Base-by-base conservation (phyloP, 2,797 vertebrate species). In the Falco peregrinus region DNA sequence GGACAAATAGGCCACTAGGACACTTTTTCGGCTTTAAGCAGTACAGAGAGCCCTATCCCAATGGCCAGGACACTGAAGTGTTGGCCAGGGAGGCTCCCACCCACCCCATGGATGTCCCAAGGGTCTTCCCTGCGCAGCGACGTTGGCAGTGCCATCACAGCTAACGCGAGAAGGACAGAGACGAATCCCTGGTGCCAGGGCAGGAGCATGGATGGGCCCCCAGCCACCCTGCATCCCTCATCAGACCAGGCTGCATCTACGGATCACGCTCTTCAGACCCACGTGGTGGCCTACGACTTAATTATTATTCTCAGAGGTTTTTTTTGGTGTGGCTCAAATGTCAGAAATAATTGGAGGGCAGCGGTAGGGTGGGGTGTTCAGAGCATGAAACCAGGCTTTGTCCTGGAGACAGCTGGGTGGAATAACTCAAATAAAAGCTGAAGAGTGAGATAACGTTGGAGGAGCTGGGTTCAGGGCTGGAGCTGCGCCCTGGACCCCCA, bases 201-300 rank as follows among this genome's bases (percentile, higher is more conserved):
- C 43, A 73, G 73, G 7, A 28, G 21, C 70, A 29, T 4, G n/a
- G 37, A 33, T 1, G 4, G n/a, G 28, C 3, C 86, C 48, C n/a
- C 2, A 9, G 43, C 35, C 31, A 26, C n/a, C n/a, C 35, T 75
- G 69, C 39, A 1, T 31, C 41, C 50, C 63, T 65, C 31, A 37
- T 41, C 54, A 73, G 75, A 68, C 37, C 45, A 65, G 54, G 33
- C 13, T 68, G 35, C 53, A 24, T 2, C 57, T 18, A 13, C 3
- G 3, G 54, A 14, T 33, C 10, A 13, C 6, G 28, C 31, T 78
- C 39, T 24, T 89, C 22, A 37, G 48, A 17, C 33, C 28, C 47
- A 33, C 0, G 0, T 25, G 41, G 47, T 64, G 45, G 51, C 35
- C 65, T 39, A 16, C 5, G 2, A 73, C 10, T 4, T 24, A 14